Percentiles rank a stretch among this genome's conserved stretches.
These are phyloP conservation scores for Odocoileus virginianus DNA, from an alignment of 2,113 vertebrate genomes.

Conservation along the genomic window DNA sequence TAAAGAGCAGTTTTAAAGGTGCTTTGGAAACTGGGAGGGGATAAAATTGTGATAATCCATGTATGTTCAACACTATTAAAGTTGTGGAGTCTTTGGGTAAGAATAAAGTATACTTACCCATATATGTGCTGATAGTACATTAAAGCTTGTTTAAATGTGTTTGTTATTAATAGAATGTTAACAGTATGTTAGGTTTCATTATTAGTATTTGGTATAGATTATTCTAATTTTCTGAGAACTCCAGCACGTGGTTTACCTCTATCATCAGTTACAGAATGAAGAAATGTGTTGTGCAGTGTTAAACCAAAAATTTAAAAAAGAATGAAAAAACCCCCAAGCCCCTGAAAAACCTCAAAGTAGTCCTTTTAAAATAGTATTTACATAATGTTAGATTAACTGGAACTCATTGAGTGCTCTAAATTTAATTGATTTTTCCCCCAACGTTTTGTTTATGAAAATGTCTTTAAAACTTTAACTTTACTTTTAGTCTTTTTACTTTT, in stretches of 20 bases:
- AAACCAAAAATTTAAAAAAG: background rate
- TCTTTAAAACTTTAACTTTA: background rate
- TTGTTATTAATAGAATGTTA: background rate
- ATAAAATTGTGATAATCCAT: background rate
- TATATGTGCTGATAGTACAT: background rate
- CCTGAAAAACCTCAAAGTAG: background rate
- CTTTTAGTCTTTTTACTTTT: background rate
- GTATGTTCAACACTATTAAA: background rate
- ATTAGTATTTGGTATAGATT: background rate
- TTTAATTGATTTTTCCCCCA: background rate
- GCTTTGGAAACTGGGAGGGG: background rate
- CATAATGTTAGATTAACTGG: background rate
- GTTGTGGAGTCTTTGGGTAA: background rate
- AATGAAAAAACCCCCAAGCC: background rate
- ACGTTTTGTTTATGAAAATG: background rate
- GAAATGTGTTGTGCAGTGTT: background rate
- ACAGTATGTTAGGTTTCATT: background rate
- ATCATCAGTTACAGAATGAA: background rate
- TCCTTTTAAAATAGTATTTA: background rate
- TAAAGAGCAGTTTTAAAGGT: background rate
- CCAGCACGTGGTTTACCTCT: background rate
- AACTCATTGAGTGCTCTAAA: background rate
- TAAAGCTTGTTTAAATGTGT: background rate
- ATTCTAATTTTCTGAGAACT: background rate
- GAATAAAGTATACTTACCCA: background rate